Percentiles rank a stretch among this genome's conserved stretches.
phyloP scores from a whole-genome alignment of 53 echinoderm and acorn worm species.

The Luidia sarsii region DNA sequence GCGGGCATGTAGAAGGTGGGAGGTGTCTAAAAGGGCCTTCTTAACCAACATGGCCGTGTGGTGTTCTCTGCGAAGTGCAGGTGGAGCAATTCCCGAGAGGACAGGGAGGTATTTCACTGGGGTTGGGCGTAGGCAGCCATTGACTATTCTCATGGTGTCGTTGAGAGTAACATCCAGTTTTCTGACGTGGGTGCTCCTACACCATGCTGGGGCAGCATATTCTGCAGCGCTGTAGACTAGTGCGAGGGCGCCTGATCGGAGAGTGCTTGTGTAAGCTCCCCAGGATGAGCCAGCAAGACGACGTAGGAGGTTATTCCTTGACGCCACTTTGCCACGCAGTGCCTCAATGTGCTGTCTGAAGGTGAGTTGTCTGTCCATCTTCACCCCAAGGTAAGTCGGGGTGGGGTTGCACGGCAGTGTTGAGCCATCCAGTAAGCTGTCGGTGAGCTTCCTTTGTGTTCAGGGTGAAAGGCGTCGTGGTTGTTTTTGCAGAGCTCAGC shows the following conservation, averaged over 20 bases:
- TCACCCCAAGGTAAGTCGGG: slow-evolving; percentile 31
- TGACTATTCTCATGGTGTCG: too few relatives aligned
- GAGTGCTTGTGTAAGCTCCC: background rate
- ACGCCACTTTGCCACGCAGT: background rate
- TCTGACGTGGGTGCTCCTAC: background rate
- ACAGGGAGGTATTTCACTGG: too few relatives aligned
- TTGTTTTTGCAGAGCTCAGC: slow-evolving; percentile 5
- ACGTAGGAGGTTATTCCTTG: background rate
- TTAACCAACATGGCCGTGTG: too few relatives aligned
- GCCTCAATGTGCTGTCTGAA: background rate
- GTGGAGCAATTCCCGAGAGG: too few relatives aligned
- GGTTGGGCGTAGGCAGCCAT: too few relatives aligned
- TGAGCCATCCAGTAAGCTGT: background rate
- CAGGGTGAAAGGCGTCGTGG: slow-evolving; percentile 26
- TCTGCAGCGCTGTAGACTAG: slow-evolving; percentile 28
- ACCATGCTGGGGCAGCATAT: slow-evolving; percentile 26
- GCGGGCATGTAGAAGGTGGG: too few relatives aligned
- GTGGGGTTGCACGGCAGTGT: background rate
- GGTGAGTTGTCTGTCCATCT: slow-evolving; percentile 7
- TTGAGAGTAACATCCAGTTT: too few relatives aligned
- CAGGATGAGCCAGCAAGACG: background rate
- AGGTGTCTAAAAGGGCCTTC: too few relatives aligned
- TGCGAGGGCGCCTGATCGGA: slow-evolving; percentile 7
- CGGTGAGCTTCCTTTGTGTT: slow-evolving; percentile 23
- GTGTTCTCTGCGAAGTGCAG: too few relatives aligned